Percentiles rank a stretch among this genome's conserved stretches.
Conservation (phyloP, 2,113 vertebrate species). For the Apodemus sylvaticus region DNA sequence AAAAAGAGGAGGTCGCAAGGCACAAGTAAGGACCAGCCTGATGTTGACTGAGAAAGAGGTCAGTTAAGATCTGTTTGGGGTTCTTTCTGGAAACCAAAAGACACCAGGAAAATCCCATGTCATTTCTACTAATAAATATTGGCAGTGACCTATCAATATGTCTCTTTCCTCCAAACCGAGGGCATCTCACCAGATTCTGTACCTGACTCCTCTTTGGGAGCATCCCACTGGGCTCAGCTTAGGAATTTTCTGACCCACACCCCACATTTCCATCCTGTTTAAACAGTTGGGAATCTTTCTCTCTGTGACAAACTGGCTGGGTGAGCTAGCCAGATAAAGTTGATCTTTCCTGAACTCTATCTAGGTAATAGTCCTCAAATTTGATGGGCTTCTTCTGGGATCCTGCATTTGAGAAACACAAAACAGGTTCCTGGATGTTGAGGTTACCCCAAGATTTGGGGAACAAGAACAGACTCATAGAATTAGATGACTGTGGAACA, state of each 20-base stretch:
- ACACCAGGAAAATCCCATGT: not conserved
- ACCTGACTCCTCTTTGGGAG: not conserved
- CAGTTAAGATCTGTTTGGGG: not conserved
- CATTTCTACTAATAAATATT: not conserved
- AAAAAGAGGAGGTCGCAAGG: not conserved
- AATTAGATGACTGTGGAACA: not conserved
- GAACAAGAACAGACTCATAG: not conserved
- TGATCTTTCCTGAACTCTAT: not conserved
- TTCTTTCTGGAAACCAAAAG: not conserved
- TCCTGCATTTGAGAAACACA: not conserved
- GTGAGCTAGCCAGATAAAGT: constrained; percentile 33
- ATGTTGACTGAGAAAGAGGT: not conserved
- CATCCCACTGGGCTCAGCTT: not conserved
- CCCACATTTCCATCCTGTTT: not conserved
- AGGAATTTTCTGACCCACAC: not conserved
- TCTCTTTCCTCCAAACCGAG: not conserved
- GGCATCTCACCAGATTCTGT: not conserved
- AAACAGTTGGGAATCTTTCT: not conserved
- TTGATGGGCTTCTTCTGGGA: not conserved
- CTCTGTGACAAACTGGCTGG: not conserved
- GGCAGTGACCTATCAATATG: not conserved
- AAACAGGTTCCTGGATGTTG: not conserved
- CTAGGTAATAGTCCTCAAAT: not conserved
- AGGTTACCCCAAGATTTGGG: not conserved
- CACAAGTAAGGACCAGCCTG: not conserved